Evolutionary conservation across 2,113 vertebrate genomes (phyloP).

Genomic region (Poicephalus gulielmi): DNA sequence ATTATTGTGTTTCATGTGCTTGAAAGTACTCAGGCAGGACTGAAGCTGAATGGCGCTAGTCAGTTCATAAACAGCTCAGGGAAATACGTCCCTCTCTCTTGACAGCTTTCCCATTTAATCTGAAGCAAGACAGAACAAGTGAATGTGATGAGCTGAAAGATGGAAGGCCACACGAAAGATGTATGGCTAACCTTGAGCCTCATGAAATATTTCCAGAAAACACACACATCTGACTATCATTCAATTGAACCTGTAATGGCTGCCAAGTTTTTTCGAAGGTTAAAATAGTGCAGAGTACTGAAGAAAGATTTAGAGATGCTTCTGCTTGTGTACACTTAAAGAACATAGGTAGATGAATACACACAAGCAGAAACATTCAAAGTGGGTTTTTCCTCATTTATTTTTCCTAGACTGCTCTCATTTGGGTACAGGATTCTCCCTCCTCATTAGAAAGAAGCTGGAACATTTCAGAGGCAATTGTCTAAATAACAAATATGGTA

Average conservation of each 20-base stretch:
- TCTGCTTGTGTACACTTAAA: background rate
- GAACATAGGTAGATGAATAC: background rate
- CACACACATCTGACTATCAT: background rate
- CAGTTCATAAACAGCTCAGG: background rate
- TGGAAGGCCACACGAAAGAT: background rate
- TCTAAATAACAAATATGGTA: background rate
- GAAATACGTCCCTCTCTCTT: background rate
- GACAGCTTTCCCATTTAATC: background rate
- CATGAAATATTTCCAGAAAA: slow-evolving; percentile 18
- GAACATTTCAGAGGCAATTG: background rate
- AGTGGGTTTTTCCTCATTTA: background rate
- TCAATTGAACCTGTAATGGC: background rate
- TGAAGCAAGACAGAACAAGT: background rate
- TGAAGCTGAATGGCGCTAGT: background rate
- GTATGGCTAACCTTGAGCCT: background rate
- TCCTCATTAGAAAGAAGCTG: background rate
- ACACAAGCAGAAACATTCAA: background rate
- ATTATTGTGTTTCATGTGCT: background rate
- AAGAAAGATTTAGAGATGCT: background rate
- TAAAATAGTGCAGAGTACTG: background rate
- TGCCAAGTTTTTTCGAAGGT: background rate
- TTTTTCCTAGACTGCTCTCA: background rate
- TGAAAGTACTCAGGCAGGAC: background rate
- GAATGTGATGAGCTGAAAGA: background rate
- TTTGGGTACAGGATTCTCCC: background rate